These are phyloP conservation scores for Arctopsyche grandis DNA, from an alignment of 1,140 invertebrate species.

Conservation along the genomic window DNA sequence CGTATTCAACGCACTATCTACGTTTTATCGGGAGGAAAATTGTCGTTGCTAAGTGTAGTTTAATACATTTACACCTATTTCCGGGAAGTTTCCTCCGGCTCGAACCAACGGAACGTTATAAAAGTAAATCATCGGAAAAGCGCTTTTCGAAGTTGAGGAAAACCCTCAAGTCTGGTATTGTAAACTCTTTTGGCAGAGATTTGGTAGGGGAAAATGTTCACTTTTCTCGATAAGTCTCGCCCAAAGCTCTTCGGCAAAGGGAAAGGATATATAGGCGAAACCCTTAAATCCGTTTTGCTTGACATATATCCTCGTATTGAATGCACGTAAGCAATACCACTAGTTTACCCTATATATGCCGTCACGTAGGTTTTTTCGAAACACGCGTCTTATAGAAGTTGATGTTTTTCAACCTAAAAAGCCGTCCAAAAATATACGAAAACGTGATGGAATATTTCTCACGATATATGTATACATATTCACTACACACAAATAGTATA, in stretches of 20 bases:
- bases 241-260: conserved; percentile 35
- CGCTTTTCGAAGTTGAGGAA: conserved; percentile 45
- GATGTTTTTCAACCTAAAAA: not conserved
- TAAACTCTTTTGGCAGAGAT: conserved; percentile 47
- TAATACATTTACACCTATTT: conserved; percentile 43
- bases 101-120: conserved; percentile 16
- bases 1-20: not conserved
- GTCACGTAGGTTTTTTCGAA: conserved; percentile 19
- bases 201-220: conserved; percentile 37
- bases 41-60: conserved; percentile 28
- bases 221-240: conserved; percentile 37
- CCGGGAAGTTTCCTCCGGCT: conserved; percentile 23
- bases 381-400: not conserved
- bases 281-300: conserved; percentile 45
- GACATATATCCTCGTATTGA: conserved; percentile 43
- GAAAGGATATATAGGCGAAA: conserved; percentile 38
- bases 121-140: conserved; percentile 52
- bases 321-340: conserved; percentile 30
- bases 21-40: conserved; percentile 11
- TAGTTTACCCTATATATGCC: conserved; percentile 11
- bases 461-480: too few relatives aligned
- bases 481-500: too few relatives aligned
- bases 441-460: too few relatives aligned
- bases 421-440: too few relatives aligned
- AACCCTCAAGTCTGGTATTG: conserved; percentile 47